Conservation (phyloP, 30 jellyfish, hydroid and myxozoan species). For the Cassiopea andromeda region DNA sequence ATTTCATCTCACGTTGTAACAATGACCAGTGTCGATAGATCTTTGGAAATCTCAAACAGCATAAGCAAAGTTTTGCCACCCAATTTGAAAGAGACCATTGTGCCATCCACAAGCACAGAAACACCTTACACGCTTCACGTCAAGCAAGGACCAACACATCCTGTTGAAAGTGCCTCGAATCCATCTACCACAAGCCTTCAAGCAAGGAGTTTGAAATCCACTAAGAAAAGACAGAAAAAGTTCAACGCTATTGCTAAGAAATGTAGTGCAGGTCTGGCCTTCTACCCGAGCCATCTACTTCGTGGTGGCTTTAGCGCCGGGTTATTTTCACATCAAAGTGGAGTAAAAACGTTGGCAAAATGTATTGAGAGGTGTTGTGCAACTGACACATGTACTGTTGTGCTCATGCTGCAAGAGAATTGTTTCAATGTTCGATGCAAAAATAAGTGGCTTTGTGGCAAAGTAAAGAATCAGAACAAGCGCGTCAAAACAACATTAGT, state of each 20-base stretch:
- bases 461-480: slow-evolving; percentile 50
- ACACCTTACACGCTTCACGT: not conserved
- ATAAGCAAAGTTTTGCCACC: not conserved
- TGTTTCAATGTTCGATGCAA: slow-evolving; percentile 86
- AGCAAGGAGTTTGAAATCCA: not conserved
- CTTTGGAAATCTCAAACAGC: not conserved
- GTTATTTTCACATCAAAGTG: slow-evolving; percentile 68
- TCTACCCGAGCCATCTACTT: slow-evolving; percentile 51
- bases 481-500: slow-evolving; percentile 45
- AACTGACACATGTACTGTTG: slow-evolving; percentile 74
- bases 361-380: slow-evolving; percentile 80
- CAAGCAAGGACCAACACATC: not conserved
- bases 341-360: slow-evolving; percentile 34
- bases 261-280: slow-evolving; percentile 57
- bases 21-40: not conserved
- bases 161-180: not conserved
- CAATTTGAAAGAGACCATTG: not conserved
- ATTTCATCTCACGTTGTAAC: not conserved
- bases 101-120: not conserved
- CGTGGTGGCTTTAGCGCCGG: slow-evolving; percentile 92
- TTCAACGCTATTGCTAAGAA: slow-evolving; percentile 40
- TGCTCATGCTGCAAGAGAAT: slow-evolving; percentile 41
- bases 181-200: not conserved
- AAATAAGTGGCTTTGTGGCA: slow-evolving; percentile 65
- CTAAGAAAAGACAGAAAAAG: not conserved